A percentile compares a stretch with the other conserved stretches of the same genome.
Evolutionary conservation across 1,140 invertebrate genomes (phyloP).

Genomic region (Saccostrea cuccullata): DNA sequence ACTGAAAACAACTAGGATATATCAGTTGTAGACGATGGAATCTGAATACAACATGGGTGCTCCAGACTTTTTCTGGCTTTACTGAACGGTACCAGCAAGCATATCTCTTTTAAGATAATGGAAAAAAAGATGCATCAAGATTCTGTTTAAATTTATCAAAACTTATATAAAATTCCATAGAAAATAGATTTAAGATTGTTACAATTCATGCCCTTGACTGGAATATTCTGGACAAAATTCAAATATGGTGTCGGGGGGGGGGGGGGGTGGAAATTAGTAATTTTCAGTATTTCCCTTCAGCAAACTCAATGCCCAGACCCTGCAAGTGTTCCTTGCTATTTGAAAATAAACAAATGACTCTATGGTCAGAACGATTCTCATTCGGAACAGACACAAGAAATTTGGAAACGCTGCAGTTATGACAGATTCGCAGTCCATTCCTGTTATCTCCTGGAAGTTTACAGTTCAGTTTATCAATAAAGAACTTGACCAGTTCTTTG

Average conservation of each 20-base stretch:
- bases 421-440: constrained; percentile 73
- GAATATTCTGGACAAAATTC: background rate
- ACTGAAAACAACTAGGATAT: background rate
- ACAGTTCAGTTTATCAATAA: constrained; percentile 77
- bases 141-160: background rate
- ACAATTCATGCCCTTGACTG: background rate
- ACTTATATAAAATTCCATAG: background rate
- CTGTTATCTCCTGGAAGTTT: constrained; percentile 74
- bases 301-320: constrained; percentile 42
- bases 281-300: constrained; percentile 19
- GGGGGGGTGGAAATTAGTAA: background rate
- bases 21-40: background rate
- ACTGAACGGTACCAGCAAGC: background rate
- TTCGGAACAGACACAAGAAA: constrained; percentile 70
- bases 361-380: constrained; percentile 47
- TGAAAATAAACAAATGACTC: constrained; percentile 69
- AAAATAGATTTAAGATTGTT: background rate
- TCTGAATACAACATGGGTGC: too few species aligned
- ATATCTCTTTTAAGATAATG: background rate
- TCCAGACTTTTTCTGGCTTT: too few species aligned
- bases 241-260: background rate
- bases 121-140: background rate
- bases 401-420: constrained; percentile 75
- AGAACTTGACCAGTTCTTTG: constrained; percentile 74
- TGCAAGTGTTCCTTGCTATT: constrained; percentile 75